Conservation (phyloP, 2,888 invertebrate genomes). For the Antitype chi region DNA sequence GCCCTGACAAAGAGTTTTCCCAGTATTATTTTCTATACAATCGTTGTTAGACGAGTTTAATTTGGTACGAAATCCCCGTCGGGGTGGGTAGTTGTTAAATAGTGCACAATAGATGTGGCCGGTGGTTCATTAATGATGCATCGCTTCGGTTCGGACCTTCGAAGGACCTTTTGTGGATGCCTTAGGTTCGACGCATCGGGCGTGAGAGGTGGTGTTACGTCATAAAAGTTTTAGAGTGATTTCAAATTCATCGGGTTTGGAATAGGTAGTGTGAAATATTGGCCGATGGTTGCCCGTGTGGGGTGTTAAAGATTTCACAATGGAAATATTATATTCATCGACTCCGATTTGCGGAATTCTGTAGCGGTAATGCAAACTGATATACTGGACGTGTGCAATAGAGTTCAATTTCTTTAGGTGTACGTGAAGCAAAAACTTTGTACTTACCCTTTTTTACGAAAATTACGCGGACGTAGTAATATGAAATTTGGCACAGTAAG, state of each 20-base stretch:
- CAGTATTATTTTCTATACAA: constrained; percentile 84
- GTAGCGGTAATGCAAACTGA: background rate
- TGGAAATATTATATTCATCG: background rate
- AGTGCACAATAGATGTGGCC: constrained; percentile 88
- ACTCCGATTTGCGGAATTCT: background rate
- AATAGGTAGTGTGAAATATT: constrained; percentile 14
- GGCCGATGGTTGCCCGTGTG: background rate
- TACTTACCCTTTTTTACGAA: too few species aligned
- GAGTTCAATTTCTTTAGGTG: background rate
- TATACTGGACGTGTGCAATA: background rate
- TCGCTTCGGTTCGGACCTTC: constrained; percentile 82
- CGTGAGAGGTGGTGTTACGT: constrained; percentile 59
- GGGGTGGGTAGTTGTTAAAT: constrained; percentile 84
- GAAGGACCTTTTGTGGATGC: constrained; percentile 79
- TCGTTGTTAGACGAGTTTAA: constrained; percentile 80
- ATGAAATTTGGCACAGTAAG: too few species aligned
- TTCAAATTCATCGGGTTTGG: constrained; percentile 46
- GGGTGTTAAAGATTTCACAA: background rate
- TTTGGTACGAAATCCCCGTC: constrained; percentile 77
- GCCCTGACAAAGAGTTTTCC: constrained; percentile 81
- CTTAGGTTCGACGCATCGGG: constrained; percentile 72
- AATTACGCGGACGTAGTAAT: too few species aligned
- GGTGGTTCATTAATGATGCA: constrained; percentile 86
- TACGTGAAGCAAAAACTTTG: too few species aligned
- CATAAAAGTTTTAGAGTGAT: constrained; percentile 48